Evolutionary conservation across 1,140 invertebrate genomes (phyloP).

Genomic region (Orussus abietinus): DNA sequence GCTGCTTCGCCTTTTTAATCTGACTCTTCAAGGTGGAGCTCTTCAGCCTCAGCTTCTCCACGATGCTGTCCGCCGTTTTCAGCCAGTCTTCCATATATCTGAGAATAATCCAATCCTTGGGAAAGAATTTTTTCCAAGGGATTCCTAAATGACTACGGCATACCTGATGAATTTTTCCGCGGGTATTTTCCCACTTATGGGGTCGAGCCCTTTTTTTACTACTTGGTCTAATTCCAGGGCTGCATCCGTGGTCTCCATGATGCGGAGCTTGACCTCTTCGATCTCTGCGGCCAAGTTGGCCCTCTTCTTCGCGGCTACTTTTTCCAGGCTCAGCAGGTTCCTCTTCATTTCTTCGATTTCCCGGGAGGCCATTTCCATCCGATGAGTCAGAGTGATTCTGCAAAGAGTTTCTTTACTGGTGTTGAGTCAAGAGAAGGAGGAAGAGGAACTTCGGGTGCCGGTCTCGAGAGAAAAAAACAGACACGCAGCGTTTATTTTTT

Average conservation of each 20-base stretch:
- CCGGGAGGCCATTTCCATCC: slow-evolving; percentile 46
- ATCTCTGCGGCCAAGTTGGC: slow-evolving; percentile 46
- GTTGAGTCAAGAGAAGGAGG: too few species aligned
- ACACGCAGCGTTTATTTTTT: background rate
- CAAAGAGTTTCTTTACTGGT: too few species aligned
- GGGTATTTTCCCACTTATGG: slow-evolving; percentile 52
- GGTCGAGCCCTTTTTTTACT: slow-evolving; percentile 46
- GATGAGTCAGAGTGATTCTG: slow-evolving; percentile 30
- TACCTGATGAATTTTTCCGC: slow-evolving; percentile 55
- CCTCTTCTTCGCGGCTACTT: slow-evolving; percentile 36
- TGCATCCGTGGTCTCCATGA: slow-evolving; percentile 43
- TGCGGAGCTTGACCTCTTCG: slow-evolving; percentile 51
- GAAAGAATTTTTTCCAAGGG: slow-evolving; percentile 7
- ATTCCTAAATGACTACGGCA: slow-evolving; percentile 6
- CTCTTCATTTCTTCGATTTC: slow-evolving; percentile 50
- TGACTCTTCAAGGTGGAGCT: slow-evolving; percentile 53
- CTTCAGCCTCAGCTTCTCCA: slow-evolving; percentile 52
- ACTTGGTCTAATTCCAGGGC: slow-evolving; percentile 46
- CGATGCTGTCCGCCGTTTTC: slow-evolving; percentile 45
- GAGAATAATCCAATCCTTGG: slow-evolving; percentile 5
- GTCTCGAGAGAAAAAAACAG: background rate
- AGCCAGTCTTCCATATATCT: slow-evolving; percentile 54
- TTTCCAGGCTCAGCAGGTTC: slow-evolving; percentile 33
- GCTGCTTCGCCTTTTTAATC: slow-evolving; percentile 48
- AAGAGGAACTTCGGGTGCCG: slow-evolving; percentile 11